Evolutionary conservation across 2,888 invertebrate genomes (phyloP), one percentile per base, ranked within the genome.

Genomic region (Gonocerus acuteangulatus): DNA sequence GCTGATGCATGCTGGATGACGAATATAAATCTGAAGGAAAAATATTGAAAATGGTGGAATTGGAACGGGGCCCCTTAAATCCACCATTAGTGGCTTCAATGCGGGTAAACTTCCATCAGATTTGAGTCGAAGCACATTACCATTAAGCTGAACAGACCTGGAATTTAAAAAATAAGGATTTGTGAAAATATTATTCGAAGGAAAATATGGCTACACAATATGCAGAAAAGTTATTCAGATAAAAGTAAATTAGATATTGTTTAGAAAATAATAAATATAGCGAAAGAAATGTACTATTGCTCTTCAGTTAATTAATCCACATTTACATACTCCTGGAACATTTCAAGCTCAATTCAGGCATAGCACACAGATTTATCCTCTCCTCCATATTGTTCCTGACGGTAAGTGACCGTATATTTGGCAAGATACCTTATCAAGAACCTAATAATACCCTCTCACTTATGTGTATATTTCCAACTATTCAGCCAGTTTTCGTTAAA

Each of bases 61-160:
- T 2, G 65, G 63, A 16, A 65, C 49, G 15, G 56, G 48, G 2
- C 48, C 19, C 18, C 13, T 52, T 42, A 61, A 19, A 44, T 61
- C 54, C 1, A 65, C 49, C 7, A 42, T 39, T 16, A 62, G n/a
- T 15, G 67, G 66, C 0, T 16, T 9, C 7, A 68, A 57, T 9
- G 48, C 44, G 9, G 69, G 69, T 15, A 69, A 60, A 2, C 36
- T 48, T 2, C 62, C 62, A 13, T 67, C 62, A 2, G 39, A 15
- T 3, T 62, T 48, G 58, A 80, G 76, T 63, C 75, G 73, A 57
- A 86, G 72, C 15, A 76, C 73, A 73, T 79, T 73, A 2, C 80
- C 81, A 74, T 86, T 86, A 60, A 85, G 70, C 52, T 76, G 71
- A 47, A 84, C 73, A 19, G 75, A 76, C 66, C 82, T 83, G 62